phyloP scores from a whole-genome alignment of 1,140 invertebrate genomes.

The Chironomus striatipennis region DNA sequence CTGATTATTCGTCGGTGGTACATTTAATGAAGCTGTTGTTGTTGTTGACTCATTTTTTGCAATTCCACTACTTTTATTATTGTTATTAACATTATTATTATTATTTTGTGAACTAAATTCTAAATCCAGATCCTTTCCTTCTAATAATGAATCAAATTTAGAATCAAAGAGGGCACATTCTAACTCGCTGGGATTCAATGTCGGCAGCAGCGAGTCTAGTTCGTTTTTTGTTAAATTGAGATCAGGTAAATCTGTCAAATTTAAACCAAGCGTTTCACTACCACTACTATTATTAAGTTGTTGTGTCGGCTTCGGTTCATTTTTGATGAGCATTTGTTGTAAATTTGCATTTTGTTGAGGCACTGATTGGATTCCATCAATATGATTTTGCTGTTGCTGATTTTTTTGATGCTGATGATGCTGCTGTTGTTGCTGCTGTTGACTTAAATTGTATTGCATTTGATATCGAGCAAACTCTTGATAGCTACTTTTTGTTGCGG shows the following conservation, averaged over 20 bases:
- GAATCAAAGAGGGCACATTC: slow-evolving; percentile 43
- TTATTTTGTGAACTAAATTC: slow-evolving; percentile 37
- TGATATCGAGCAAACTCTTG: slow-evolving; percentile 52
- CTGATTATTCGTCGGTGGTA: slow-evolving; percentile 23
- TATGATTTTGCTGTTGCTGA: slow-evolving; percentile 24
- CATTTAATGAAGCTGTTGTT: slow-evolving; percentile 23
- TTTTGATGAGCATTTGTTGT: slow-evolving; percentile 18
- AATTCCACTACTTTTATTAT: slow-evolving; percentile 25
- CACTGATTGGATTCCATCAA: slow-evolving; percentile 25
- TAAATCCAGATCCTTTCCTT: slow-evolving; percentile 39
- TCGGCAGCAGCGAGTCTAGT: slow-evolving; percentile 53
- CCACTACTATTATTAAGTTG: slow-evolving; percentile 38
- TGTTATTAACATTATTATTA: slow-evolving; percentile 35
- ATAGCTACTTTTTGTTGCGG: slow-evolving; percentile 49
- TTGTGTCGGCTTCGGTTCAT: slow-evolving; percentile 29
- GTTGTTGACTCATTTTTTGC: slow-evolving; percentile 32
- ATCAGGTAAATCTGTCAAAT: slow-evolving; percentile 29
- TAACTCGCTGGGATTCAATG: slow-evolving; percentile 45
- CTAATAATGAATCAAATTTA: slow-evolving; percentile 40
- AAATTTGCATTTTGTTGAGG: slow-evolving; percentile 25
- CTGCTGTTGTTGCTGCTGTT: slow-evolving; percentile 33
- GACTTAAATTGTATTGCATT: slow-evolving; percentile 50
- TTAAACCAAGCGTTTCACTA: slow-evolving; percentile 28
- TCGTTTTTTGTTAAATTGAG: slow-evolving; percentile 46
- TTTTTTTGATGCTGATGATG: slow-evolving; percentile 29